Evolutionary conservation across 92 coral and sea anemone species (phyloP).

Genomic region (Zoanthus gigantus): DNA sequence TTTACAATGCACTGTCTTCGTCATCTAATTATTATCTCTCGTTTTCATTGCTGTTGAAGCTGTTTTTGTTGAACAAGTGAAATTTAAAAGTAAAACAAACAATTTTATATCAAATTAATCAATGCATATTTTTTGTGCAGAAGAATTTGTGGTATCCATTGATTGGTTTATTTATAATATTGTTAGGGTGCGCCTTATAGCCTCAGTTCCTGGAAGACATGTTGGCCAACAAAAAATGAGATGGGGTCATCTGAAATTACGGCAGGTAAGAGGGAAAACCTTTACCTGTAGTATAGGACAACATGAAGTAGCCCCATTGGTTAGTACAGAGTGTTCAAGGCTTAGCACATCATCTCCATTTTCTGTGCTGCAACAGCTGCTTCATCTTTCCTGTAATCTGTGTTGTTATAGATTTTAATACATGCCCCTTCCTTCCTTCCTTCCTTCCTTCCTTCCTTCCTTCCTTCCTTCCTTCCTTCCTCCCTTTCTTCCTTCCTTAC

Average conservation of each 20-base stretch:
- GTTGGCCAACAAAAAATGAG: conserved; percentile 82
- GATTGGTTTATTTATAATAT: not conserved
- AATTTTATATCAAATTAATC: too few relatives aligned
- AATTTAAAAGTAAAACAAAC: too few relatives aligned
- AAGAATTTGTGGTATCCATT: not conserved
- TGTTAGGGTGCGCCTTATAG: conserved; percentile 83
- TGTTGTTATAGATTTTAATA: too few relatives aligned
- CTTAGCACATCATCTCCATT: too few relatives aligned
- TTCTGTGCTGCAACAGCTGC: too few relatives aligned
- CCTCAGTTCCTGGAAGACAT: conserved; percentile 98
- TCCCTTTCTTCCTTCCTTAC: not conserved
- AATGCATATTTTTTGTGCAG: not conserved
- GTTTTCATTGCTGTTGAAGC: too few relatives aligned
- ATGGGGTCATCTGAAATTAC: conserved; percentile 97
- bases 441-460: not conserved
- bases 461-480: not conserved
- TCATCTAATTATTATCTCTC: too few relatives aligned
- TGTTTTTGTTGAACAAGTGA: too few relatives aligned
- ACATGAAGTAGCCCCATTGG: too few relatives aligned
- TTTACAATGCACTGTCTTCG: not conserved
- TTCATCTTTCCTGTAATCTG: too few relatives aligned
- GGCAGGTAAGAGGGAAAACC: conserved; percentile 71
- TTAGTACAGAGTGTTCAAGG: too few relatives aligned
- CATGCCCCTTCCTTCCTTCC: not conserved
- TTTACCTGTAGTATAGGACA: too few relatives aligned